These are phyloP conservation scores for Datnioides undecimradiatus DNA, from an alignment of 2,113 vertebrate genomes.

Conservation along the genomic window DNA sequence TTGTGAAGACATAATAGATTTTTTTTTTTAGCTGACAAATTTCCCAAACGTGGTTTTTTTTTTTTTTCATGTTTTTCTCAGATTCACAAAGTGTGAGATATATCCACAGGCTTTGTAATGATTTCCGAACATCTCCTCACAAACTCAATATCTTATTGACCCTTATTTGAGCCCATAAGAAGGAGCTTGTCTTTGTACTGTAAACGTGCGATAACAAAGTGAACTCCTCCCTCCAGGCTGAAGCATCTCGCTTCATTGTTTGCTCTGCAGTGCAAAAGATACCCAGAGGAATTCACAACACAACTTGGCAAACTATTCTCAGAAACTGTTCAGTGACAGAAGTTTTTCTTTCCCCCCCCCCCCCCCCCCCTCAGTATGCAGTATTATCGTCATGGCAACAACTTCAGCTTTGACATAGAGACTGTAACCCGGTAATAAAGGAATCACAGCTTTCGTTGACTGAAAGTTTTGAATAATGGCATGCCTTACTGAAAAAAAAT, in stretches of 20 bases:
- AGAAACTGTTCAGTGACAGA: slow-evolving; percentile 12
- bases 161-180: slow-evolving; percentile 14
- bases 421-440: slow-evolving; percentile 49
- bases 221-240: slow-evolving; percentile 15
- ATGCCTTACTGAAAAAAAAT: slow-evolving; percentile 73
- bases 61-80: too few relatives aligned
- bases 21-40: too few relatives aligned
- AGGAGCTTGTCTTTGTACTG: background rate
- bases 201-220: slow-evolving; percentile 20
- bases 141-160: slow-evolving; percentile 4
- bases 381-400: slow-evolving; percentile 48
- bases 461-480: slow-evolving; percentile 57
- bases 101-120: slow-evolving; percentile 23
- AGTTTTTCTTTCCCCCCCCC: background rate
- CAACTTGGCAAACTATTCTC: slow-evolving; percentile 29
- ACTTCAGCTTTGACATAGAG: slow-evolving; percentile 39
- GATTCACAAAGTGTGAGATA: background rate
- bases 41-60: background rate
- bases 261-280: slow-evolving; percentile 23
- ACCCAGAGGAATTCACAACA: slow-evolving; percentile 14
- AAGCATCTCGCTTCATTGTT: slow-evolving; percentile 5
- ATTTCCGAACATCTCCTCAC: slow-evolving; percentile 1
- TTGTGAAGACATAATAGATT: too few relatives aligned
- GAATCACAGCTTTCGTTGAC: slow-evolving; percentile 10
- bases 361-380: slow-evolving; percentile 15